Percentiles rank a stretch among this genome's conserved stretches.
These are phyloP conservation scores for Polyergus mexicanus DNA, from an alignment of 1,140 invertebrate genomes.

Conservation along the genomic window DNA sequence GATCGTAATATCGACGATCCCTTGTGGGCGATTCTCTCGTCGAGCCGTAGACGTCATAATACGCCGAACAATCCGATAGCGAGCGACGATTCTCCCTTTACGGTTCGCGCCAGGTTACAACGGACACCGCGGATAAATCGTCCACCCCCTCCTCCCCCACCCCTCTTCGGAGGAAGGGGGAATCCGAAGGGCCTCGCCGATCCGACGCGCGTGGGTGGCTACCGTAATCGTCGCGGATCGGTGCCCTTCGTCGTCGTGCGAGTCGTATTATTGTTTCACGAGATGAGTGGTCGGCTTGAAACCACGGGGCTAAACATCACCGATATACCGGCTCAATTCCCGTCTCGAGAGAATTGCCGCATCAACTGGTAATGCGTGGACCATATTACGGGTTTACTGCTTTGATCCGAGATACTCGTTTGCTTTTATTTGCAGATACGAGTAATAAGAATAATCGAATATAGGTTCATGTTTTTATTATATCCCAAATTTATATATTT, in stretches of 20 bases:
- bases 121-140: slow-evolving; percentile 66
- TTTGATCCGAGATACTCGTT: slow-evolving; percentile 4
- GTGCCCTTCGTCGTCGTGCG: slow-evolving; percentile 22
- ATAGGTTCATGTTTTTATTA: neutral
- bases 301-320: slow-evolving; percentile 33
- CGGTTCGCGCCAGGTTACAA: neutral
- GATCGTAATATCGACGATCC: slow-evolving; percentile 62
- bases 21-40: slow-evolving; percentile 75
- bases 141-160: neutral
- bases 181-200: slow-evolving; percentile 30
- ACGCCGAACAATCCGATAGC: slow-evolving; percentile 22
- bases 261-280: slow-evolving; percentile 52
- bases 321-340: slow-evolving; percentile 41
- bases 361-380: slow-evolving; percentile 14
- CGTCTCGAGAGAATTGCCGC: slow-evolving; percentile 31
- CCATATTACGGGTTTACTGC: neutral
- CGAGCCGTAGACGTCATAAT: slow-evolving; percentile 75
- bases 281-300: slow-evolving; percentile 41
- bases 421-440: neutral
- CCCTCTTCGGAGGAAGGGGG: neutral
- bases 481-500: slow-evolving; percentile 12
- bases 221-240: slow-evolving; percentile 38
- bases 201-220: slow-evolving; percentile 54
- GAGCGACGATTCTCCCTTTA: slow-evolving; percentile 21
- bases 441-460: slow-evolving; percentile 24